Evolutionary conservation across 2,888 invertebrate species (phyloP), one percentile per base, ranked within the genome.

Genomic region (Fragum sueziense): DNA sequence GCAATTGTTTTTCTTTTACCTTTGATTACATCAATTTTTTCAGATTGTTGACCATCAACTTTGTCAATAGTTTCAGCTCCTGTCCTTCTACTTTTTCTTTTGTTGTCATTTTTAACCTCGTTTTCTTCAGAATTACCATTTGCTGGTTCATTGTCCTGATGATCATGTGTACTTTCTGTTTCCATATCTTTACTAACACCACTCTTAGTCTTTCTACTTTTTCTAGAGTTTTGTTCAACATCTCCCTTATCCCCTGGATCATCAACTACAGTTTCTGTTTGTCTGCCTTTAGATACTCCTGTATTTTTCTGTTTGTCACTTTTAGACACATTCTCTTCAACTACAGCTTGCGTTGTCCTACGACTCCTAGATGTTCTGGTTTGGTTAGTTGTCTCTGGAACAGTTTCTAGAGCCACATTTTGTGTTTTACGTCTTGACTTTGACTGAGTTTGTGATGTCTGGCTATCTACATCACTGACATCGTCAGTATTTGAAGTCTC

Each of bases 261-360:
- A 51, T 71, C 72, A 41, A 29, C 51, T 20, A 9, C n/a, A 47
- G 17, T 47, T 47, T n/a, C n/a, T n/a, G n/a, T n/a, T n/a, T n/a
- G n/a, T n/a, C n/a, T n/a, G n/a, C n/a, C n/a, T n/a, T 47, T 47
- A 47, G 47, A 47, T 47, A 20, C 47, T 14, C 6, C 37, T 9
- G 14, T 6, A 47, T 4, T 47, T 47, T 47, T n/a, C 17, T 47
- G 3, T 14, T 47, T 47, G 47, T 47, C 47, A 47, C 17, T 47
- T 9, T 47, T 47, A 9, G 3, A n/a, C 14, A 14, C 7, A 47
- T 47, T n/a, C n/a, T 14, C 17, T 47, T 14, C 47, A 47, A 47
- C 47, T 2, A 9, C 3, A 47, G 4, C 4, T 47, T 14, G 14
- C 2, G 47, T 14, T 47, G 17, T 2, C n/a, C 47, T 47, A 9